phyloP scores from a whole-genome alignment of 2,113 vertebrate species.

The Oryctolagus cuniculus region mOryCun1.1 NC_091432.1:67159001-67159500 shows the following conservation, averaged over 20 bases:
- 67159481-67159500: too few species aligned
- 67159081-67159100: not conserved
- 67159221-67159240: not conserved
- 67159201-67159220: not conserved
- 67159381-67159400: not conserved
- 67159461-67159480: not conserved
- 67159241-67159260: not conserved
- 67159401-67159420: not conserved
- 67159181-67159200: not conserved
- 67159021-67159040: constrained; percentile 34
- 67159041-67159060: not conserved
- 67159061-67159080: not conserved
- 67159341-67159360: not conserved
- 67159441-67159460: constrained; percentile 44
- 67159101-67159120: not conserved
- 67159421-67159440: not conserved
- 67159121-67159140: not conserved
- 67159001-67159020: constrained; percentile 67
- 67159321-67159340: not conserved
- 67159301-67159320: not conserved
- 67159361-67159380: constrained; percentile 20
- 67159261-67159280: not conserved
- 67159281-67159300: not conserved
- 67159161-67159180: not conserved
- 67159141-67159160: not conserved